phyloP scores from a whole-genome alignment of 2,888 invertebrate species.

The Ochlodes sylvanus region DNA sequence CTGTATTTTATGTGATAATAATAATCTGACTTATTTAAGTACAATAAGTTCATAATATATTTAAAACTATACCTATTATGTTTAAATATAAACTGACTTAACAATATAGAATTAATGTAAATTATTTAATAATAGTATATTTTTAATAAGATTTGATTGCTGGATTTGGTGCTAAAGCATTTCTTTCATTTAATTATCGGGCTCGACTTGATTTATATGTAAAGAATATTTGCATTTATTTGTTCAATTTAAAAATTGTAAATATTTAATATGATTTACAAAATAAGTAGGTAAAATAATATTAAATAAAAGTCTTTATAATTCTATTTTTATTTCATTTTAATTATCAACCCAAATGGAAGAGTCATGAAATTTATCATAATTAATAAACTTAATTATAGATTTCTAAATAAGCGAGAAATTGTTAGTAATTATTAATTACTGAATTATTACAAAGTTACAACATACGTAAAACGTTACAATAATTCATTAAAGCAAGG shows the following conservation, averaged over 20 bases:
- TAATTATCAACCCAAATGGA: conserved; percentile 51
- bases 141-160: conserved; percentile 37
- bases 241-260: conserved; percentile 21
- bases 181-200: conserved; percentile 19
- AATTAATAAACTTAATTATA: conserved; percentile 11
- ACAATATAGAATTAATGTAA: background rate
- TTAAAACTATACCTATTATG: background rate
- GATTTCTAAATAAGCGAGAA: background rate
- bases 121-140: conserved; percentile 7
- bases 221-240: conserved; percentile 16
- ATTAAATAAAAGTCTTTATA: conserved; percentile 47
- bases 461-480: too few species aligned
- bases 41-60: background rate
- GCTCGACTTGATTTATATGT: conserved; percentile 2
- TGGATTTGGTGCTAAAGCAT: conserved; percentile 54
- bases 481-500: too few species aligned
- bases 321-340: conserved; percentile 45
- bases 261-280: conserved; percentile 32
- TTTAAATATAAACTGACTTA: background rate
- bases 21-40: conserved; percentile 7
- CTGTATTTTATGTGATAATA: conserved; percentile 20
- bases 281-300: conserved; percentile 41
- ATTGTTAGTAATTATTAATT: too few species aligned
- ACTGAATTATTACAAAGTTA: too few species aligned
- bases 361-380: conserved; percentile 46